Percentiles rank a stretch among this genome's conserved stretches.
Conservation (phyloP, 2,888 invertebrate genomes). For the Luperina testacea region DNA sequence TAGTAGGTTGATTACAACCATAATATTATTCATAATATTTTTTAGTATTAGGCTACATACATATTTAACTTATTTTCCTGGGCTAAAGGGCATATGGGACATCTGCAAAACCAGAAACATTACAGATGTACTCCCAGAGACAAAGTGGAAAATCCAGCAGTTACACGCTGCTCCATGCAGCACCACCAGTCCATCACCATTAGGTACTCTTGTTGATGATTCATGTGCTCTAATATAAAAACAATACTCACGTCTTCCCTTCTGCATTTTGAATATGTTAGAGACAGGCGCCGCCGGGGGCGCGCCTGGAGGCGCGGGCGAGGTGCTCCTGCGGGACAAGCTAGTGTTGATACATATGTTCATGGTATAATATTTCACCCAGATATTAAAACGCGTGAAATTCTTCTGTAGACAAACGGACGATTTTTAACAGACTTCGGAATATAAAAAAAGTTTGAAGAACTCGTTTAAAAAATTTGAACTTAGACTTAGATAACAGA, state of each 20-base stretch:
- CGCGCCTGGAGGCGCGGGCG: slow-evolving; percentile 58
- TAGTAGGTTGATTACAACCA: no score
- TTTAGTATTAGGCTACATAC: neutral
- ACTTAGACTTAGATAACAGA: neutral
- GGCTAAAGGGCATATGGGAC: neutral
- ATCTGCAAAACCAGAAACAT: neutral
- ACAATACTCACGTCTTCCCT: slow-evolving; percentile 92
- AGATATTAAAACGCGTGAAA: neutral
- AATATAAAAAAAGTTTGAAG: neutral
- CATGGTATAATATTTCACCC: neutral
- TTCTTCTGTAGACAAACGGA: no score
- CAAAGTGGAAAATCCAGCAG: neutral
- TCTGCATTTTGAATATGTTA: slow-evolving; percentile 95
- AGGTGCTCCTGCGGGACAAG: slow-evolving; percentile 58
- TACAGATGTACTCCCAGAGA: neutral
- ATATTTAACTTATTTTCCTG: neutral
- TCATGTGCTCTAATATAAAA: neutral
- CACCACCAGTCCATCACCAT: no score
- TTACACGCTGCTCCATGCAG: neutral
- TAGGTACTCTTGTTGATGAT: neutral
- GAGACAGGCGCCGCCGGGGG: slow-evolving; percentile 78
- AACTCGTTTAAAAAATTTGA: neutral
- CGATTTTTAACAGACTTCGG: neutral
- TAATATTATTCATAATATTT: neutral
- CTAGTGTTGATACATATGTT: neutral